These are phyloP conservation scores for Scaptomyza tumidula DNA, from an alignment of 2,888 invertebrate genomes.

Conservation along the genomic window DNA sequence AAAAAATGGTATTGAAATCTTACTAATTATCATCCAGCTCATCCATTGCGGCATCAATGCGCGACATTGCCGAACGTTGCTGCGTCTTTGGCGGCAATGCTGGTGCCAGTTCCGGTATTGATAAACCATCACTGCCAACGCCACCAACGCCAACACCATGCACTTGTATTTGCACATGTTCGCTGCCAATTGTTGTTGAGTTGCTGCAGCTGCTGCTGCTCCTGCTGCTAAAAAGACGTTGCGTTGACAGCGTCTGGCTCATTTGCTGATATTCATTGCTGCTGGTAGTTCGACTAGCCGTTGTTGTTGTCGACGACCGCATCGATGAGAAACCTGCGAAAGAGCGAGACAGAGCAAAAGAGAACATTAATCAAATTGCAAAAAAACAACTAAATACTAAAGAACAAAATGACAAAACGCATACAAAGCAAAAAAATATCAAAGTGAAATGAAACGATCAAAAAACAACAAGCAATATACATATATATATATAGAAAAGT, in stretches of 20 bases:
- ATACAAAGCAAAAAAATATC: background rate
- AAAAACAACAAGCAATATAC: background rate
- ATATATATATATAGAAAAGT: background rate
- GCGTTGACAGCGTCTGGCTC: slow-evolving; percentile 47
- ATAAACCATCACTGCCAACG: slow-evolving; percentile 25
- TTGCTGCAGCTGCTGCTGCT: slow-evolving; percentile 18
- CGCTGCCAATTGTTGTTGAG: slow-evolving; percentile 46
- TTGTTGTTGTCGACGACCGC: slow-evolving; percentile 79
- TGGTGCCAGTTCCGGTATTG: slow-evolving; percentile 58
- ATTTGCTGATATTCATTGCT: slow-evolving; percentile 65
- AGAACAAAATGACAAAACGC: background rate
- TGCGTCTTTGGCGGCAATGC: slow-evolving; percentile 69
- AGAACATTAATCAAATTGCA: slow-evolving; percentile 8
- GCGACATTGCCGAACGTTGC: slow-evolving; percentile 80
- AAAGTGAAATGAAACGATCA: background rate
- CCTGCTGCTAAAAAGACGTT: slow-evolving; percentile 48
- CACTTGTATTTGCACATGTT: slow-evolving; percentile 15
- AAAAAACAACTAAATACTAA: slow-evolving; percentile 1
- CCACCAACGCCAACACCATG: background rate
- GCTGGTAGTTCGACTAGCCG: slow-evolving; percentile 44
- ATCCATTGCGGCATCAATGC: slow-evolving; percentile 89
- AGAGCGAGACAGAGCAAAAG: background rate
- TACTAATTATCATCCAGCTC: slow-evolving; percentile 85
- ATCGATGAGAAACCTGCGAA: slow-evolving; percentile 87
- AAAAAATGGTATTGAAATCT: background rate